Evolutionary conservation across 2,797 vertebrate genomes (phyloP), one percentile per base, ranked within the genome.

Genomic region (Syncerus caffer): DNA sequence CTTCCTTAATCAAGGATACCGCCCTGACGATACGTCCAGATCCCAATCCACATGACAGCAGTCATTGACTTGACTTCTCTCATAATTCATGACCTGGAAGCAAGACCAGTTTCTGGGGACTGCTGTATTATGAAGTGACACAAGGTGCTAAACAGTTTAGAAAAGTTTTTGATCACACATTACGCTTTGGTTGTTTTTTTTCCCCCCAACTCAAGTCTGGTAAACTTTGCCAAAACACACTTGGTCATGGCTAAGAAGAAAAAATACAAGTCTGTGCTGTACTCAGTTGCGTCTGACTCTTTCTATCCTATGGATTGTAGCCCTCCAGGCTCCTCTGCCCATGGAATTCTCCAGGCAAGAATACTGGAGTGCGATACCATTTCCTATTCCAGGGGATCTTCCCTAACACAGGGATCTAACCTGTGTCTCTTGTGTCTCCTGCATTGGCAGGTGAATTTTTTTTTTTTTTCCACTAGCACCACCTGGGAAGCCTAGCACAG

Each of bases 141-240:
- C 27, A 31, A 53, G 38, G 38, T 83, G n/a, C 9, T 79, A 27
- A 82, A 74, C 1, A 16, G 7, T 76, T 88, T 76, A 85, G 50
- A 95, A 93, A 91, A 89, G 19, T 16, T 85, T 93, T 93, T 91
- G 55, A 58, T 89, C 64, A 93, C 45, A 90, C 23, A 90, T 51
- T 27, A 45, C 12, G n/a, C 23, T 42, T 42, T 45, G 4, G 64
- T 71, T 71, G 67, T 13, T 23, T 38, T 38, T 78, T 47, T 45
- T 38, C 11, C 4, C 15, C 38, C 27, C 23, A 29, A 16, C 42
- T 92, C 58, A 76, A 93, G 38, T 51, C 55, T 97, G 85, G 15
- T 67, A 13, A 90, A 82, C 2, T 93, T 91, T 82, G 53, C 83
- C 93, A 27, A 92, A 93, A 89, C 34, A 85, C 7, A 57, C 71